These are phyloP conservation scores for Octopus sinensis DNA, from an alignment of 1,140 invertebrate species.

Conservation along the genomic window DNA sequence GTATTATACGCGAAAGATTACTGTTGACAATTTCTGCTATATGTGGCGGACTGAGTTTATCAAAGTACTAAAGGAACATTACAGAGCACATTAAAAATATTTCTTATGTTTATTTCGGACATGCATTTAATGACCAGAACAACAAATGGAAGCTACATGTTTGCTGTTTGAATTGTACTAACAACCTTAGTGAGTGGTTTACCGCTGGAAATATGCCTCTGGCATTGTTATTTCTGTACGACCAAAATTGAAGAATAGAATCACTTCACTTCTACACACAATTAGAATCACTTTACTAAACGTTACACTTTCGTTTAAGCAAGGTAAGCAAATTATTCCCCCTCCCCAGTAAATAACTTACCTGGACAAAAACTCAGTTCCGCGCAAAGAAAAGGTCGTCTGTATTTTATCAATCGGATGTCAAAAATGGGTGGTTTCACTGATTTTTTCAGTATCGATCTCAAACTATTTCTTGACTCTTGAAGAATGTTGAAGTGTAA, in stretches of 20 bases:
- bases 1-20: too few relatives aligned
- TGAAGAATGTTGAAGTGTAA: background rate
- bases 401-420: background rate
- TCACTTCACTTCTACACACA: background rate
- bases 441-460: too few relatives aligned
- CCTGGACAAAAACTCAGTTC: constrained; percentile 24
- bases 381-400: constrained; percentile 20
- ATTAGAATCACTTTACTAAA: background rate
- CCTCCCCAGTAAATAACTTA: background rate
- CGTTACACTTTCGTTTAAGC: background rate
- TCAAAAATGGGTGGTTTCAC: constrained; percentile 6
- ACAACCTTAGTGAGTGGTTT: too few relatives aligned
- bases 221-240: background rate
- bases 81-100: too few relatives aligned
- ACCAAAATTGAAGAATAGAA: background rate
- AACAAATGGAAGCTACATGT: too few relatives aligned
- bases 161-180: too few relatives aligned
- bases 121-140: too few relatives aligned
- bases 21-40: too few relatives aligned
- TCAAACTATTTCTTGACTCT: background rate
- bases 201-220: background rate
- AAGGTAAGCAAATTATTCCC: background rate
- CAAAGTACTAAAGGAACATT: too few relatives aligned
- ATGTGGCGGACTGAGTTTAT: too few relatives aligned
- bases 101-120: too few relatives aligned